These are phyloP conservation scores for Suricata suricatta DNA, from an alignment of 2,113 vertebrate genomes.

Conservation along the genomic window DNA sequence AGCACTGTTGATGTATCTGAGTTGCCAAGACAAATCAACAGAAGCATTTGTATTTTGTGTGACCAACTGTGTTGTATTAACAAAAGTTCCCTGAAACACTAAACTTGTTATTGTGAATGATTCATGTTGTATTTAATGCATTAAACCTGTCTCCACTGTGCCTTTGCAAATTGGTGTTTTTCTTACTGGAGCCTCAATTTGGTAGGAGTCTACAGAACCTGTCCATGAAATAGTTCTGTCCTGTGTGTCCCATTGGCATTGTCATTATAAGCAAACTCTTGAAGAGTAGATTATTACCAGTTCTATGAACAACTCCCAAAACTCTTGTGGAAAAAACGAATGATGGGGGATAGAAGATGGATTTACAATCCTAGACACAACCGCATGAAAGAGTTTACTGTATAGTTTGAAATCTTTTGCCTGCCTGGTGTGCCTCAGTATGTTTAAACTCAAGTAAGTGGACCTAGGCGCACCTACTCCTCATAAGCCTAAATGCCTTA, in stretches of 20 bases:
- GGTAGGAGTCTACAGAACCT: constrained; percentile 80
- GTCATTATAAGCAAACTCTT: constrained; percentile 85
- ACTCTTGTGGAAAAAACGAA: constrained; percentile 34
- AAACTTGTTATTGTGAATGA: constrained; percentile 90
- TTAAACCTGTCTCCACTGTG: constrained; percentile 88
- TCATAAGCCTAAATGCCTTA: constrained; percentile 85
- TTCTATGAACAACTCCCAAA: constrained; percentile 88
- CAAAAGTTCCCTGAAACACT: constrained; percentile 89
- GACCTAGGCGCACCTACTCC: constrained; percentile 33
- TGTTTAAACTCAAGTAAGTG: constrained; percentile 53
- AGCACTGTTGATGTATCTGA: constrained; percentile 88
- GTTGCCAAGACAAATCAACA: constrained; percentile 92
- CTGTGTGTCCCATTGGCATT: constrained; percentile 71
- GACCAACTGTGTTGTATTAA: constrained; percentile 91
- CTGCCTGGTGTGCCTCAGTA: constrained; percentile 61
- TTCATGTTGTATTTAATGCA: constrained; percentile 87
- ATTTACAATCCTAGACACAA: constrained; percentile 22
- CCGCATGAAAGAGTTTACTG: constrained; percentile 67
- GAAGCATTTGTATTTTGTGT: constrained; percentile 88
- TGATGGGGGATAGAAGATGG: not conserved
- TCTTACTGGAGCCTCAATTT: constrained; percentile 83
- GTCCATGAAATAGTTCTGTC: constrained; percentile 64
- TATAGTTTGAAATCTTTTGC: constrained; percentile 72
- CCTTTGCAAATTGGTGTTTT: constrained; percentile 86
- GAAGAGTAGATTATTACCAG: constrained; percentile 86